Evolutionary conservation across 2,113 vertebrate species (phyloP), one percentile per base, ranked within the genome.

Genomic region (Microtus pennsylvanicus): DNA sequence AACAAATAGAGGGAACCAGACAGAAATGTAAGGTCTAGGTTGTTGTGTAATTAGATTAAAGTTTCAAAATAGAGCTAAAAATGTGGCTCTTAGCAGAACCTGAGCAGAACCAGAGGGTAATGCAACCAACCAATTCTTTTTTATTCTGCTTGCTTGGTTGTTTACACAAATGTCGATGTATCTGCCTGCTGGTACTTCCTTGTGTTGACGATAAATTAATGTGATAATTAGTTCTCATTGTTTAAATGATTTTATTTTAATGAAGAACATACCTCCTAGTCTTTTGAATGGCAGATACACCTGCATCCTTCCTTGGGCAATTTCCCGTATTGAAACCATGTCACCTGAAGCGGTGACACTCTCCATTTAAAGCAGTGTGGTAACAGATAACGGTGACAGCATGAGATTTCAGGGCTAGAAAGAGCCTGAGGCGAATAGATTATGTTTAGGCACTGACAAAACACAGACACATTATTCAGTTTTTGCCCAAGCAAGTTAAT

Each of bases 371-470:
- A 96, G 93, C 89, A 95, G 30, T 94, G 89, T 94, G 88, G 92
- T 93, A 96, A 42, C 67, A 93, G 92, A 97, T 95, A 94, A 95
- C 38, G 16, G 61, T 94, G 90, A 94, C 93, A 96, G 96, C 82
- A 81, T 85, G 93, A 87, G 77, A 94, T 94, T 96, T 97, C 50
- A 91, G 92, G 95, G 94, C 87, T 93, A 95, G 96, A 95, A 94
- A 97, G 92, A 96, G 86, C 97, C 97, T 91, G 94, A 94, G 91
- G 97, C 58, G 0, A 87, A 96, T 35, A 97, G 95, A 97, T 96
- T 97, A 96, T 96, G 95, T 94, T 91, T 95, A 96, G 92, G 61
- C 89, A 76, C 69, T 89, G 69, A 77, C 42, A 95, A 93, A 83
- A 80, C 92, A 94, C 76, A 95, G 74, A 47, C 45, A 70, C 6